Evolutionary conservation across 2,113 vertebrate genomes (phyloP).

Genomic region (Sprattus sprattus): DNA sequence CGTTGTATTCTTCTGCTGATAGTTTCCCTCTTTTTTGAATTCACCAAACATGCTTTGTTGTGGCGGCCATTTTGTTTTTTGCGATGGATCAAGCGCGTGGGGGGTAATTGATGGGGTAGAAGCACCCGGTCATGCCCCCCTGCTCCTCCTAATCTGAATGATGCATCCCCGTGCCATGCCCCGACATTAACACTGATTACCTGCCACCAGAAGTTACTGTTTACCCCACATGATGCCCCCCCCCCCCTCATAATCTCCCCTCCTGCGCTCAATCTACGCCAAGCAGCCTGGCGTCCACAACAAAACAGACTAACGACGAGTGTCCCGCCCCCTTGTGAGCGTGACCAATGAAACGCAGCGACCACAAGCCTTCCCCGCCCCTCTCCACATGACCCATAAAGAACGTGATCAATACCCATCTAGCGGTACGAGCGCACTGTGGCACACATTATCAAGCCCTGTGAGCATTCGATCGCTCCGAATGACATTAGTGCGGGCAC

Average conservation of each 20-base stretch:
- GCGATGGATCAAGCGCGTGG: neutral
- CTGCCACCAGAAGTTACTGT: neutral
- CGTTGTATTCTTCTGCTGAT: neutral
- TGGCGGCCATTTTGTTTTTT: neutral
- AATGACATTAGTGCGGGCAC: neutral
- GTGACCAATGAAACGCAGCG: neutral
- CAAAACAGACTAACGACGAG: neutral
- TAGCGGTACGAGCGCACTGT: neutral
- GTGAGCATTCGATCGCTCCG: neutral
- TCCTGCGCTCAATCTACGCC: no score
- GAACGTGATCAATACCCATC: neutral
- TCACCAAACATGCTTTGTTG: neutral
- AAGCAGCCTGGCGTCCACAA: no score
- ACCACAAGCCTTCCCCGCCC: neutral
- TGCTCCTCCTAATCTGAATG: neutral
- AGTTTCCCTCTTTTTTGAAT: neutral
- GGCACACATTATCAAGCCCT: neutral
- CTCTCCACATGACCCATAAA: neutral
- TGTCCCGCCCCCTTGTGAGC: neutral
- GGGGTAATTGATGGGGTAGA: neutral
- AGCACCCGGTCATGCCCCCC: neutral
- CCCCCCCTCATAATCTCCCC: neutral
- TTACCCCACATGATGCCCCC: neutral
- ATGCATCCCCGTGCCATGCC: neutral
- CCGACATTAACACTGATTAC: neutral